Evolutionary conservation across 2,113 vertebrate species (phyloP).

Genomic region (Plotosus lineatus): DNA sequence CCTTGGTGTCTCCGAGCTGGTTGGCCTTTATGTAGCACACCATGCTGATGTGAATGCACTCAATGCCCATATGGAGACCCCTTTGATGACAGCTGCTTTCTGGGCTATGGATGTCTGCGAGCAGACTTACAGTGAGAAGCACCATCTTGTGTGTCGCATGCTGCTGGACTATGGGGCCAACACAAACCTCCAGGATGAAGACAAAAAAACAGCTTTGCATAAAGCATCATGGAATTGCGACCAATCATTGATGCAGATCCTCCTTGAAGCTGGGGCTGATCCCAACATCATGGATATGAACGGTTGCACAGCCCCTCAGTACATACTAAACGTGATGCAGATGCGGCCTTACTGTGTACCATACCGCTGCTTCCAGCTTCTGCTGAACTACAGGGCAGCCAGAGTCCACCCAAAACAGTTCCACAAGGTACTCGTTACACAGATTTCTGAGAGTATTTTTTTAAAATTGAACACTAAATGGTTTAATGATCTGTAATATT

Average conservation of each 20-base stretch:
- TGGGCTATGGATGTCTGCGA: constrained; percentile 86
- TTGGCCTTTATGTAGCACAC: constrained; percentile 80
- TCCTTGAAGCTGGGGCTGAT: constrained; percentile 86
- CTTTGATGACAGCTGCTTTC: constrained; percentile 82
- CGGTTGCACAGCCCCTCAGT: constrained; percentile 88
- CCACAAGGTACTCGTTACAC: constrained; percentile 81
- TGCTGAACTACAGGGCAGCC: constrained; percentile 86
- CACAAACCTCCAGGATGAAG: constrained; percentile 82
- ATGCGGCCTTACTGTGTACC: constrained; percentile 80
- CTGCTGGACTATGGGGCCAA: constrained; percentile 84
- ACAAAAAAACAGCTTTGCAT: constrained; percentile 89
- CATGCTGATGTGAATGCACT: constrained; percentile 78
- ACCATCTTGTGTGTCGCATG: constrained; percentile 85
- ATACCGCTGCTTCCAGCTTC: constrained; percentile 87
- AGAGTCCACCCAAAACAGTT: constrained; percentile 92
- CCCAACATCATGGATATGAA: constrained; percentile 88
- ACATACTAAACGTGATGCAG: constrained; percentile 85
- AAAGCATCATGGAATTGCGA: constrained; percentile 97
- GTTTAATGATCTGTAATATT: not conserved
- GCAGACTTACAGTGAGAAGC: constrained; percentile 82
- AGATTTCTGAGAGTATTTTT: not conserved
- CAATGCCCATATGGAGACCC: constrained; percentile 84
- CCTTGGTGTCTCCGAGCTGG: constrained; percentile 82
- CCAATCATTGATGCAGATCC: constrained; percentile 84
- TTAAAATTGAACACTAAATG: not conserved